Conservation (phyloP, 2,797 vertebrate genomes). For the Gastrophryne carolinensis region DNA sequence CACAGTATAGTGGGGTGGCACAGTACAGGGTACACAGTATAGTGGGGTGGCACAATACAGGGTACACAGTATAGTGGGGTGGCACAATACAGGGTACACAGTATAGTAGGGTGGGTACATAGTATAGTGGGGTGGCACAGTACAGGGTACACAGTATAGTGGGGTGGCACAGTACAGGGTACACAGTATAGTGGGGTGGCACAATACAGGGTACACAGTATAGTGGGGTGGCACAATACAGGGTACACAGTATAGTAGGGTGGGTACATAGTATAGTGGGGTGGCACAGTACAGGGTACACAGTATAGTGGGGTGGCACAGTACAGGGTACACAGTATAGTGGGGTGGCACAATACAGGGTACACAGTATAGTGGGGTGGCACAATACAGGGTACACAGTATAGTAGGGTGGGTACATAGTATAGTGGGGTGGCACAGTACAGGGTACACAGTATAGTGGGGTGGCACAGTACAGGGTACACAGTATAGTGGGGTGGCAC, state of each 20-base stretch:
- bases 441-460: background rate
- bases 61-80: background rate
- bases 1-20: background rate
- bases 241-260: background rate
- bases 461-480: background rate
- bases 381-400: too few relatives aligned
- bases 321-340: too few relatives aligned
- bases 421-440: background rate
- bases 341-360: background rate
- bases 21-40: background rate
- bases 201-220: background rate
- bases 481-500: background rate
- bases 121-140: background rate
- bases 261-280: background rate
- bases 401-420: background rate
- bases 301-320: background rate
- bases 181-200: background rate
- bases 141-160: background rate
- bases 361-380: too few relatives aligned
- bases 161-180: background rate
- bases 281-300: background rate
- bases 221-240: background rate
- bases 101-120: background rate
- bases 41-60: background rate
- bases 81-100: background rate